A percentile compares a stretch with the other conserved stretches of the same genome.
Evolutionary conservation across 2,113 vertebrate species (phyloP).

Genomic region (Epinephelus fuscoguttatus): DNA sequence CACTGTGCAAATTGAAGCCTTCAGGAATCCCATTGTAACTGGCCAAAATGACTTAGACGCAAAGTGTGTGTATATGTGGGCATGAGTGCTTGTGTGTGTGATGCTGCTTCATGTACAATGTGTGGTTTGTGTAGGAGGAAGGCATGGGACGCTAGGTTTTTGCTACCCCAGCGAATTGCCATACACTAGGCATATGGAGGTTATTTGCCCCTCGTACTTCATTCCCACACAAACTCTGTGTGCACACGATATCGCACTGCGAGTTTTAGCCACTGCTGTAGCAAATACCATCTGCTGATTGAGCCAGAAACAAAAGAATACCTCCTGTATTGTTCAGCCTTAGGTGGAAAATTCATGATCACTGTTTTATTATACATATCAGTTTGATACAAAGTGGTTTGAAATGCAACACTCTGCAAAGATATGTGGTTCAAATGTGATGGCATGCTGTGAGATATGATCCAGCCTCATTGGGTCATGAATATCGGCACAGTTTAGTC

Average conservation of each 20-base stretch:
- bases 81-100: constrained; percentile 3
- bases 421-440: not conserved
- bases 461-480: constrained; percentile 13
- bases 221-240: not conserved
- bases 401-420: not conserved
- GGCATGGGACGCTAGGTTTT: constrained; percentile 48
- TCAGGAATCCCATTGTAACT: constrained; percentile 76
- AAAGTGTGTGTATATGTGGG: constrained; percentile 5
- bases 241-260: not conserved
- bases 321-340: not conserved
- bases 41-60: constrained; percentile 59
- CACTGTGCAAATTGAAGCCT: constrained; percentile 80
- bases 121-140: constrained; percentile 49
- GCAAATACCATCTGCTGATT: constrained; percentile 17
- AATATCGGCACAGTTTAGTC: constrained; percentile 24
- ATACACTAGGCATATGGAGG: constrained; percentile 33
- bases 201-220: constrained; percentile 18
- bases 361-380: not conserved
- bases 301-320: not conserved
- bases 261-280: not conserved
- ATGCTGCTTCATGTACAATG: constrained; percentile 15
- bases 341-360: not conserved
- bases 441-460: not conserved
- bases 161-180: constrained; percentile 24
- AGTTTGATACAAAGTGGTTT: not conserved